Evolutionary conservation across 2,113 vertebrate genomes (phyloP), one percentile per base, ranked within the genome.

Genomic region (Pogona vitticeps): DNA sequence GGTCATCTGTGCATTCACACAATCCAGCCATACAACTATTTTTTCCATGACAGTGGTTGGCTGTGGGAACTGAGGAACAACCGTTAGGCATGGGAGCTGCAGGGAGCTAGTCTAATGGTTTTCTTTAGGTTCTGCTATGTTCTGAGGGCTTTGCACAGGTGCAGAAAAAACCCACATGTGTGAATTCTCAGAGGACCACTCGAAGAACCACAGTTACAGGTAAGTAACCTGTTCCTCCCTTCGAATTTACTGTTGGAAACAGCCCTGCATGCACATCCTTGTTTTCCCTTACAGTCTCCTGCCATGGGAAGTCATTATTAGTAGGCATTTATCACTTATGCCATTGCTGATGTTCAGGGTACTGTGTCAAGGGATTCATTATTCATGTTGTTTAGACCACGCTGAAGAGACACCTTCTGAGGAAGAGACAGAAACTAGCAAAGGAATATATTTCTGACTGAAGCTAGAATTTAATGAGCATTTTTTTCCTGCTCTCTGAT

Each of bases 311-410:
- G 40, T 81, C 40, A 75, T 80, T 81, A 36, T 86, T 59, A 56
- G 70, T 63, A 65, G 46, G 31, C 85, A 86, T 86, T 65, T 81
- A 65, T 67, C 78, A 33, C 71, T 76, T 81, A 26, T 73, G 78
- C 75, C 70, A 79, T 38, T 59, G 31, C 70, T 86, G 76, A 56
- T 86, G 71, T 67, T 65, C 59, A 75, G 59, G 40, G 42, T 81
- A 65, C 59, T 52, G 58, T 20, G 75, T 80, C 68, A 65, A 81
- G 4, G 42, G 78, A 76, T 81, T 73, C 58, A 81, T 86, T 86
- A 86, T 81, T 81, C 42, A 65, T 81, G 70, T 76, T 52, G 42
- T 36, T 38, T 76, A 52, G 85, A 36, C 38, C 31, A 65, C 21
- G 28, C 36, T 72, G 70, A 80, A 80, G 56, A 76, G 26, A 75